Conservation (phyloP, 2,113 vertebrate species). For the Recurvirostra avosetta region DNA sequence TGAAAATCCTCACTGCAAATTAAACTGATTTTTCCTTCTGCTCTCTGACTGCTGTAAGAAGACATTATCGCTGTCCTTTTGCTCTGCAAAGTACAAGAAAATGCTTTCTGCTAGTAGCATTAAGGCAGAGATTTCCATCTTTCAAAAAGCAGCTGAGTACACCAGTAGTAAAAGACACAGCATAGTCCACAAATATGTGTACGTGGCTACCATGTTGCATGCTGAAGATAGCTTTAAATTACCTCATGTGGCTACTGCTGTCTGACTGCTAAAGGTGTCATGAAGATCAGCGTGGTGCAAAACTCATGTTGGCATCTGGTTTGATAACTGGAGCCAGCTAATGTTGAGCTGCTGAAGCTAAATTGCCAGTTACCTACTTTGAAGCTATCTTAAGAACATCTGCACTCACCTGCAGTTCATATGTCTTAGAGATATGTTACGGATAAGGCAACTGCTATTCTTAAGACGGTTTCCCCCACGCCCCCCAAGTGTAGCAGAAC, state of each 20-base stretch:
- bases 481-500: not conserved
- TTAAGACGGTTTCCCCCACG: not conserved
- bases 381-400: not conserved
- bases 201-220: fast-evolving
- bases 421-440: not conserved
- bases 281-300: not conserved
- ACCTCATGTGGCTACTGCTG: not conserved
- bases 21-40: not conserved
- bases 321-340: not conserved
- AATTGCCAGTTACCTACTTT: not conserved
- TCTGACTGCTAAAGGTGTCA: not conserved
- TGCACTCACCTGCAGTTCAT: not conserved
- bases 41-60: not conserved
- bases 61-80: not conserved
- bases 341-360: not conserved
- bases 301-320: not conserved
- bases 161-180: not conserved
- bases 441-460: not conserved
- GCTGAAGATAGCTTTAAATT: not conserved
- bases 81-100: not conserved
- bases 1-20: not conserved
- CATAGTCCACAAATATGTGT: not conserved
- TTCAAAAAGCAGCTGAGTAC: not conserved
- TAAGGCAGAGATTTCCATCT: not conserved
- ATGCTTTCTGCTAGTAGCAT: not conserved